Percentiles rank a stretch among this genome's conserved stretches.
Evolutionary conservation across 2,113 vertebrate genomes (phyloP).

Genomic region (Rhinolophus ferrumequinum): DNA sequence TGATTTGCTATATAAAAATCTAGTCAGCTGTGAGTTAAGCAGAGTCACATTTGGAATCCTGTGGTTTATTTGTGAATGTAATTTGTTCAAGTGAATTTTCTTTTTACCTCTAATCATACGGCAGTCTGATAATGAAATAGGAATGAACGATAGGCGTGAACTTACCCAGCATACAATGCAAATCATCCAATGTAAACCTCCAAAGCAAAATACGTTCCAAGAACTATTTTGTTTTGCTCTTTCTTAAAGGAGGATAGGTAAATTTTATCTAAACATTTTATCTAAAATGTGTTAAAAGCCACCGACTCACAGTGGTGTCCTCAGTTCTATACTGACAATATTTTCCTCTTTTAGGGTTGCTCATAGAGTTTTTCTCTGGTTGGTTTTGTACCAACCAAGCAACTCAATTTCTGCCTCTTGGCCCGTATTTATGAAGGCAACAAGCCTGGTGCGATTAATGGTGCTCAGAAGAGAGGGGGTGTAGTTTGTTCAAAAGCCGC

Average conservation of each 20-base stretch:
- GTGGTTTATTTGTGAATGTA: conserved; percentile 42
- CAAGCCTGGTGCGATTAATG: background rate
- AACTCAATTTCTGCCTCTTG: background rate
- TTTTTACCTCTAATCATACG: background rate
- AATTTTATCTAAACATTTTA: conserved; percentile 11
- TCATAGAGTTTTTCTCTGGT: background rate
- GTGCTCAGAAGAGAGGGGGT: background rate
- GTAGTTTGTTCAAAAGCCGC: background rate
- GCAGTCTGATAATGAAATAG: background rate
- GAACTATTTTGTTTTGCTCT: background rate
- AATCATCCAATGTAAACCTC: background rate
- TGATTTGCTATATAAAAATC: conserved; percentile 73
- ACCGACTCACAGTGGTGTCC: background rate
- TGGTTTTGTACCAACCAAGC: background rate
- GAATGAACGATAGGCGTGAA: background rate
- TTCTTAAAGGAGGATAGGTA: too few relatives aligned
- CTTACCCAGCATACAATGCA: background rate
- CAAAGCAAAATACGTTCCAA: background rate
- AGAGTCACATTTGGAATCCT: background rate
- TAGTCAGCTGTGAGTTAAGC: conserved; percentile 3
- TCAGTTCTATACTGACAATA: background rate
- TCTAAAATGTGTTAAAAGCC: background rate
- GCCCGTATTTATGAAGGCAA: background rate
- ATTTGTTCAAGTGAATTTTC: conserved; percentile 32
- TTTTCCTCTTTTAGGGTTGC: background rate